Evolutionary conservation across 2,888 invertebrate species (phyloP).

Genomic region (Anthoptus insignis): DNA sequence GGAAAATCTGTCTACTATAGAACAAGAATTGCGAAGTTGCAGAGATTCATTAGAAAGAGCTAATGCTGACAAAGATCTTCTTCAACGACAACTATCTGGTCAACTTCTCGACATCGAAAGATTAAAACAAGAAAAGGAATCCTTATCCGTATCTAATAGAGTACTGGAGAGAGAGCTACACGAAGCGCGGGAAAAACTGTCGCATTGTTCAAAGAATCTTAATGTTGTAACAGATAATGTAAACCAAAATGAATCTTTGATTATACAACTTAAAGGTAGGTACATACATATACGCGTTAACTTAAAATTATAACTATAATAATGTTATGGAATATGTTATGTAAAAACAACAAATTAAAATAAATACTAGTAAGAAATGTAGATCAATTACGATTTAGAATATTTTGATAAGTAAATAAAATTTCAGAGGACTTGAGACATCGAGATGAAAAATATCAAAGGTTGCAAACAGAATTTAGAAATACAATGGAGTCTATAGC

Average conservation of each 20-base stretch:
- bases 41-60: slow-evolving; percentile 89
- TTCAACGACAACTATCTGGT: slow-evolving; percentile 91
- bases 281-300: no score
- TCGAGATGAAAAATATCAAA: slow-evolving; percentile 90
- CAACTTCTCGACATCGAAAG: slow-evolving; percentile 91
- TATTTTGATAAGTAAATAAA: not conserved
- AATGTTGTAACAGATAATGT: slow-evolving; percentile 90
- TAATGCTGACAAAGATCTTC: slow-evolving; percentile 90
- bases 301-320: no score
- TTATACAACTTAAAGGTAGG: slow-evolving; percentile 90
- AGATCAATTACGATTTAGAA: no score
- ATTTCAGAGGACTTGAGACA: slow-evolving; percentile 89
- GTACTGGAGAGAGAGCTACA: slow-evolving; percentile 91
- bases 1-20: slow-evolving; percentile 87
- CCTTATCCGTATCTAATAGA: slow-evolving; percentile 90
- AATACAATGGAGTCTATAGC: slow-evolving; percentile 91
- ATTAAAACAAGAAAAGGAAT: slow-evolving; percentile 92
- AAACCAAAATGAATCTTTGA: slow-evolving; percentile 89
- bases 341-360: no score
- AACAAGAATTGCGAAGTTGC: slow-evolving; percentile 89
- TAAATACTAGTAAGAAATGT: no score
- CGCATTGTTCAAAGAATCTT: slow-evolving; percentile 88
- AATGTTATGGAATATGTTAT: no score
- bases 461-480: slow-evolving; percentile 89
- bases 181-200: slow-evolving; percentile 89